Evolutionary conservation across 2,888 invertebrate species (phyloP).

Genomic region (Mesoligia furuncula): DNA sequence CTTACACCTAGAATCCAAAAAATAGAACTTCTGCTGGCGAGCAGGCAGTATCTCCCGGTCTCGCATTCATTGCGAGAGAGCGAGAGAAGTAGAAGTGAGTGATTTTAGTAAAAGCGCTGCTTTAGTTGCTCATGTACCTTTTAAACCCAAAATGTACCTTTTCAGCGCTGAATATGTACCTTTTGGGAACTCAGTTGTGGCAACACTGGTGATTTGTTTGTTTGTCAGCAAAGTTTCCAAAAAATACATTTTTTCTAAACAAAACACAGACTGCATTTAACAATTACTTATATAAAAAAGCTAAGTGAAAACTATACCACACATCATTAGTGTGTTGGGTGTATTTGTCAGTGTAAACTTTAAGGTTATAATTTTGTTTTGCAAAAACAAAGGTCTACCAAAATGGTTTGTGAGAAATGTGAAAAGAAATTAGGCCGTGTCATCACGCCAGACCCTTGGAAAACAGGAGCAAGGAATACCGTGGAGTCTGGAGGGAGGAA

Average conservation of each 20-base stretch:
- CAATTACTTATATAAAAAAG: neutral
- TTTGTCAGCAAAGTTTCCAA: conserved; percentile 24
- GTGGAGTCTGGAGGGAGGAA: conserved; percentile 97
- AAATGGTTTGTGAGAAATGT: conserved; percentile 97
- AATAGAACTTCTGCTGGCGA: too few species aligned
- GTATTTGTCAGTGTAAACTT: neutral
- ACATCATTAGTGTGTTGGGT: neutral
- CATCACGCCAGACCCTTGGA: conserved; percentile 99
- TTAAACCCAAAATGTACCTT: too few species aligned
- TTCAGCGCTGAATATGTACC: too few species aligned
- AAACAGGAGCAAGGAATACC: conserved; percentile 97
- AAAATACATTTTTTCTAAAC: neutral
- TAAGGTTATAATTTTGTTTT: conserved; percentile 47
- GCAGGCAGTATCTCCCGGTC: too few species aligned
- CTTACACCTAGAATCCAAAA: too few species aligned
- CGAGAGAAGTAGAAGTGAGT: too few species aligned
- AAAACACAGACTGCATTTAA: neutral
- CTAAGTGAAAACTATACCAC: neutral
- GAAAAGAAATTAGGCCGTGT: conserved; percentile 97
- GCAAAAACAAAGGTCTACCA: conserved; percentile 24
- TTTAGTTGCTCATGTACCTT: too few species aligned
- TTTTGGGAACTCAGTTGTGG: too few species aligned
- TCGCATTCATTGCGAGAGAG: too few species aligned
- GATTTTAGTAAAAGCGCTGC: too few species aligned
- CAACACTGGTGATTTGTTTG: too few species aligned